Evolutionary conservation across 2,888 invertebrate genomes (phyloP).

Genomic region (Galerucella pusilla): DNA sequence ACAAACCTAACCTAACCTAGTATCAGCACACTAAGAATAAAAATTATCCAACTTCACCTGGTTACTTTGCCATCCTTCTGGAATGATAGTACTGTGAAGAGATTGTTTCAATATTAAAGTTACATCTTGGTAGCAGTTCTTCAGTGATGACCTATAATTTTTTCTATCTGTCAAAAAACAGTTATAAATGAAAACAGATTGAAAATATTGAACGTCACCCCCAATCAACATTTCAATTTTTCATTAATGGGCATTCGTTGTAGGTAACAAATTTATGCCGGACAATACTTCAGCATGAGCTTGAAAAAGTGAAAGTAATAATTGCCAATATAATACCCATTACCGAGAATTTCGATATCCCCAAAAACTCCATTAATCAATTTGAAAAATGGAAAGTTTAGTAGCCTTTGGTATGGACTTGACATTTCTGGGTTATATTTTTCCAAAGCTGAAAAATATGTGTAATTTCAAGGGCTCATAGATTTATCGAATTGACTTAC

Average conservation of each 20-base stretch:
- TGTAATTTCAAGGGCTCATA: background rate
- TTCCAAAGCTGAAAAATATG: background rate
- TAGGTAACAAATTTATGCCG: conserved; percentile 8
- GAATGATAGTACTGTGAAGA: too few species aligned
- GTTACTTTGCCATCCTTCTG: too few species aligned
- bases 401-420: background rate
- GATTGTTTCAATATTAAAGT: too few species aligned
- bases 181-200: background rate
- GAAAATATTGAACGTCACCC: background rate
- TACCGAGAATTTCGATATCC: conserved; percentile 22
- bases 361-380: conserved; percentile 18
- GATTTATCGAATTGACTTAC: background rate
- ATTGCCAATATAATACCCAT: conserved; percentile 26
- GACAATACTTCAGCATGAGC: conserved; percentile 15
- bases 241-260: background rate
- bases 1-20: too few species aligned
- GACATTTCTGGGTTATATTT: conserved; percentile 17
- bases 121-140: too few species aligned
- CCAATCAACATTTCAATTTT: background rate
- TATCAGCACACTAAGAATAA: too few species aligned
- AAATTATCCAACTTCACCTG: too few species aligned
- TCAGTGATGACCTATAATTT: too few species aligned
- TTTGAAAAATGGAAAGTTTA: conserved; percentile 17
- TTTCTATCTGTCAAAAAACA: too few species aligned
- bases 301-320: conserved; percentile 22